Percentiles rank a stretch among this genome's conserved stretches.
These are phyloP conservation scores for Gulo gulo DNA, from an alignment of 2,113 vertebrate species.

Conservation along the genomic window DNA sequence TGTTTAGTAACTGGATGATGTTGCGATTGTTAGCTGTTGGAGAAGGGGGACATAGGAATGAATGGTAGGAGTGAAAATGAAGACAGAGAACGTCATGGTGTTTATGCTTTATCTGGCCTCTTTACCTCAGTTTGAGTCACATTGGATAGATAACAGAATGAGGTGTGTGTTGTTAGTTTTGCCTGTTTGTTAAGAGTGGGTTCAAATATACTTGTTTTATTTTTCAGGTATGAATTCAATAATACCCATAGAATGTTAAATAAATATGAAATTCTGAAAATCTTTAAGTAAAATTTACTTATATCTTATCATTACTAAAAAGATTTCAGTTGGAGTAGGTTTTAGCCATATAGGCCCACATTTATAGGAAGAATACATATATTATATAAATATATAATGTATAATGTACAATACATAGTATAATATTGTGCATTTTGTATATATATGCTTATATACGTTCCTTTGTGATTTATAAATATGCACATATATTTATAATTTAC, in stretches of 20 bases:
- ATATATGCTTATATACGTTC: neutral
- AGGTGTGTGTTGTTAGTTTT: neutral
- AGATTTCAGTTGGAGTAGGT: neutral
- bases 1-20: neutral
- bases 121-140: neutral
- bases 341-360: neutral
- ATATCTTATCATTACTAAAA: neutral
- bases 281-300: neutral
- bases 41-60: accelerated
- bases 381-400: neutral
- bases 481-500: neutral
- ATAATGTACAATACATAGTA: neutral
- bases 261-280: neutral
- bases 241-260: neutral
- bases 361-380: neutral
- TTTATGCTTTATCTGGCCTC: neutral
- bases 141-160: neutral
- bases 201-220: neutral
- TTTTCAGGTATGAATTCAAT: neutral
- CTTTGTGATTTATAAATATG: neutral
- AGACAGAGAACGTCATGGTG: neutral
- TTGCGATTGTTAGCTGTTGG: neutral
- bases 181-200: neutral
- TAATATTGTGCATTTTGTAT: neutral
- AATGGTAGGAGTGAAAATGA: neutral